These are phyloP conservation scores for Microtus richardsoni DNA, from an alignment of 2,113 vertebrate species.

Conservation along the genomic window DNA sequence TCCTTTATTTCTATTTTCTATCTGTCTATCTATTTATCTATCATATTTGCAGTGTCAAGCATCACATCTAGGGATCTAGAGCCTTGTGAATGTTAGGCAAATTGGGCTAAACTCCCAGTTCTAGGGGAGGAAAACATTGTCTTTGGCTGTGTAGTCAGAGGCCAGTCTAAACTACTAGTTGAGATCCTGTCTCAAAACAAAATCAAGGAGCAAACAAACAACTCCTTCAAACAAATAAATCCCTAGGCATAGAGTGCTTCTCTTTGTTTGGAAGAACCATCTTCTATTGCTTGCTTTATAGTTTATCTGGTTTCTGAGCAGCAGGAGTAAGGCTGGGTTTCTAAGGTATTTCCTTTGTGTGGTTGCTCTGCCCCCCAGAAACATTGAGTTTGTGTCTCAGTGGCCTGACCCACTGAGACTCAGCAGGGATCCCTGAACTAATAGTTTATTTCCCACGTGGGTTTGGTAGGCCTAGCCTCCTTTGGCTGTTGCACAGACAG, in stretches of 20 bases:
- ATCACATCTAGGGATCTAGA: not conserved
- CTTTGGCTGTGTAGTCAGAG: not conserved
- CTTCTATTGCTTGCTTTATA: slow-evolving; percentile 69
- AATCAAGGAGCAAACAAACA: not conserved
- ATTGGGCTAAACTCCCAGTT: not conserved
- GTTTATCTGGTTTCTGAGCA: slow-evolving; percentile 51
- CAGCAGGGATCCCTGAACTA: not conserved
- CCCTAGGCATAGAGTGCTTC: not conserved
- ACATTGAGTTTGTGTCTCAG: not conserved
- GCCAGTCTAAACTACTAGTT: not conserved
- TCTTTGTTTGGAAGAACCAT: slow-evolving; percentile 72
- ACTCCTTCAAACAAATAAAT: slow-evolving; percentile 60
- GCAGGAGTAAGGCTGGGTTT: slow-evolving; percentile 69
- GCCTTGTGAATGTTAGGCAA: not conserved
- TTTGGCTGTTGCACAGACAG: not conserved
- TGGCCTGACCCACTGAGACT: not conserved
- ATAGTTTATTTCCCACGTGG: not conserved
- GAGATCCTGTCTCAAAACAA: not conserved
- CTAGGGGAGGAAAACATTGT: not conserved
- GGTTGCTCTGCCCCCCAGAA: not conserved
- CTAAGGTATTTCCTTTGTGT: slow-evolving; percentile 57
- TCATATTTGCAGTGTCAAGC: not conserved
- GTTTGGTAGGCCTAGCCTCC: not conserved
- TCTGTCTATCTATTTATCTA: not conserved
- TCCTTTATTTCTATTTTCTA: not conserved